A percentile compares a stretch with the other conserved stretches of the same genome.
phyloP scores from a whole-genome alignment of 64 coral and sea anemone species.

The Montipora efflorescens region DNA sequence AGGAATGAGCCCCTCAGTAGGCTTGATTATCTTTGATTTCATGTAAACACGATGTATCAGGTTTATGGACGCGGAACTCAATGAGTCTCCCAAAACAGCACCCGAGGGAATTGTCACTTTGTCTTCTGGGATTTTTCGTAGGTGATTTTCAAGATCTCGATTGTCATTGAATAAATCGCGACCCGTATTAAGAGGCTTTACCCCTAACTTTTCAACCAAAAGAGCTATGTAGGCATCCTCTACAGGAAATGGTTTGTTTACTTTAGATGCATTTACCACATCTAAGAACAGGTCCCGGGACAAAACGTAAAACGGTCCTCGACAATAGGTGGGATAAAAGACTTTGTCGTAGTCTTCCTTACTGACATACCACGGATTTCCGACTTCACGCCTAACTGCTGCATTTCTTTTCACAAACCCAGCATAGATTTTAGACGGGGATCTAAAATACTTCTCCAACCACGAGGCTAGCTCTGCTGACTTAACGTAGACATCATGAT shows the following conservation, averaged over 20 bases:
- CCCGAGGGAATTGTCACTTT: too few species aligned
- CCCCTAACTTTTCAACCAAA: background rate
- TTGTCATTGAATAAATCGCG: background rate
- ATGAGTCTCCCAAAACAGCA: too few species aligned
- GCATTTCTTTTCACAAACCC: background rate
- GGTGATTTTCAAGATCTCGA: background rate
- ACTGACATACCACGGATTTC: constrained; percentile 29
- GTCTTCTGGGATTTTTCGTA: background rate
- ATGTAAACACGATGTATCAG: too few species aligned
- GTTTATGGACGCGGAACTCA: too few species aligned
- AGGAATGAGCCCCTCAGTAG: too few species aligned
- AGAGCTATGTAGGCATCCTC: constrained; percentile 53
- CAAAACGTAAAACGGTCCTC: constrained; percentile 46
- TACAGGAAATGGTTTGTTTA: constrained; percentile 9
- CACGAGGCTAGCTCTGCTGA: constrained; percentile 1
- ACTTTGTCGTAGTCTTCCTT: background rate
- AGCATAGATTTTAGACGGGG: constrained; percentile 2
- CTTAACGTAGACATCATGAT: constrained; percentile 52
- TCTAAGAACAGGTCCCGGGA: constrained; percentile 29
- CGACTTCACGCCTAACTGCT: background rate
- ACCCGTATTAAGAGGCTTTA: background rate
- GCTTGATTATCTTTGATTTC: too few species aligned
- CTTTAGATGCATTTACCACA: constrained; percentile 4
- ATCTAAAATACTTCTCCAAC: background rate
- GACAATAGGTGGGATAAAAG: constrained; percentile 12